These are phyloP conservation scores for Panthera uncia DNA, from an alignment of 2,113 vertebrate species.

Conservation along the genomic window DNA sequence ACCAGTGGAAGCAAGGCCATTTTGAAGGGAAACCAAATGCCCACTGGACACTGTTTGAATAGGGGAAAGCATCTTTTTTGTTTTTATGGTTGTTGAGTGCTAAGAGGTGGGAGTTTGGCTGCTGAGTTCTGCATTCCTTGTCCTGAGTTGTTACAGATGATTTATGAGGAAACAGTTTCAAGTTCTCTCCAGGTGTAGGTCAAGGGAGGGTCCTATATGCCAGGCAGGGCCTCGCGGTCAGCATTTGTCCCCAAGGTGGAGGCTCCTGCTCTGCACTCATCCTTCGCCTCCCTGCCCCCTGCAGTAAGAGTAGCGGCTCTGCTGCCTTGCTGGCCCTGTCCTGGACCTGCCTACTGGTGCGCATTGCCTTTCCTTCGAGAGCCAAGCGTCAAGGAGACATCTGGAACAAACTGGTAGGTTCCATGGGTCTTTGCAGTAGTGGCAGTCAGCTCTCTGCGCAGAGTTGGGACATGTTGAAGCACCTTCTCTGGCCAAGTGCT, in stretches of 20 bases:
- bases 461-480: background rate
- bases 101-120: background rate
- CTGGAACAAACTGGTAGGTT: constrained; percentile 96
- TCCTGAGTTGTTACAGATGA: background rate
- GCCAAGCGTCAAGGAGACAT: constrained; percentile 91
- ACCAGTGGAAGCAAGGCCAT: background rate
- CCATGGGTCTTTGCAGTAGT: background rate
- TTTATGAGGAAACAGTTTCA: background rate
- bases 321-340: constrained; percentile 93
- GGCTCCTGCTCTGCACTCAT: background rate
- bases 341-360: constrained; percentile 95
- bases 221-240: background rate
- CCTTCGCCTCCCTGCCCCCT: background rate
- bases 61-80: background rate
- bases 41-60: background rate
- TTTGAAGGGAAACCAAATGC: background rate
- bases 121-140: background rate
- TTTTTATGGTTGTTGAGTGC: background rate
- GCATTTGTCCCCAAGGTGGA: background rate
- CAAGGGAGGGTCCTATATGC: background rate
- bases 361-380: constrained; percentile 87
- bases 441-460: background rate
- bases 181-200: background rate
- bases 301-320: constrained; percentile 94
- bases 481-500: background rate